These are phyloP conservation scores for Resseliella maxima DNA, from an alignment of 2,888 invertebrate species.

Conservation along the genomic window DNA sequence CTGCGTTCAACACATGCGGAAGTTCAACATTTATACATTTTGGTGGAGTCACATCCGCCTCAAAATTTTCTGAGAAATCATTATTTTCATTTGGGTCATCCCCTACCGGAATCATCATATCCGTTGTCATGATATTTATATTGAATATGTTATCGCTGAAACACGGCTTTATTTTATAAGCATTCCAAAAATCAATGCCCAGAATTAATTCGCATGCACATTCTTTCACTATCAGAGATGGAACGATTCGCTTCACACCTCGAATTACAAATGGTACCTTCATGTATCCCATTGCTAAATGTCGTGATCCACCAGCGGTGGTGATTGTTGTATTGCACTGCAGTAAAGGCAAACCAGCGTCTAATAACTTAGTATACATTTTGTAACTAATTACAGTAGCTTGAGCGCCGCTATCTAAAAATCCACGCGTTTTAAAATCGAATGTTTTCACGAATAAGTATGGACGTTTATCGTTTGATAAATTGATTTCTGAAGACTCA, in stretches of 20 bases:
- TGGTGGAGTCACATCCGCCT: no score
- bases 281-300: neutral
- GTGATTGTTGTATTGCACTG: neutral
- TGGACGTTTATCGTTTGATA: neutral
- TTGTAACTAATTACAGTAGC: neutral
- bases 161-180: neutral
- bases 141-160: neutral
- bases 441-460: neutral
- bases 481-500: no score
- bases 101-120: neutral
- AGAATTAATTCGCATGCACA: neutral
- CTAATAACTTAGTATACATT: neutral
- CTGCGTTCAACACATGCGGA: no score
- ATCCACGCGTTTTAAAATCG: neutral
- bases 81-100: no score
- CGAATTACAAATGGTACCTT: neutral
- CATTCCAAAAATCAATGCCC: conserved; percentile 15
- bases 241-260: neutral
- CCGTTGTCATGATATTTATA: neutral
- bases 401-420: neutral
- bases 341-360: neutral
- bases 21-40: no score
- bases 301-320: neutral
- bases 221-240: neutral
- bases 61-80: no score